Conservation (phyloP, 2,113 vertebrate genomes). For the Crypturellus undulatus region DNA sequence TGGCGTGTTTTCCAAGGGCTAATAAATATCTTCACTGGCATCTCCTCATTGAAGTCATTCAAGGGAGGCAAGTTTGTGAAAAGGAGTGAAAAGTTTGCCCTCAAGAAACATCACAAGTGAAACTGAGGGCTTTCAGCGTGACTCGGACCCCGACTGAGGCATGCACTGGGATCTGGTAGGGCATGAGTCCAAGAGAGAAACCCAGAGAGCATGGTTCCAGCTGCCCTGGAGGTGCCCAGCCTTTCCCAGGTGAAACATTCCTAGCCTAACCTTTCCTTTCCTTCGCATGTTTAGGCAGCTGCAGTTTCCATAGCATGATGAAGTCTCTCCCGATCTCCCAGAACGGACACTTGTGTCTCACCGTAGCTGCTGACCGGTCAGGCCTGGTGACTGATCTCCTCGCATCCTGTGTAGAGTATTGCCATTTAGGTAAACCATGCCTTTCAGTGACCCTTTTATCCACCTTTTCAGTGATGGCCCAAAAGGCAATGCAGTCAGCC, state of each 20-base stretch:
- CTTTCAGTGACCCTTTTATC: background rate
- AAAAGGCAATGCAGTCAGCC: background rate
- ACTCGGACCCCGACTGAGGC: background rate
- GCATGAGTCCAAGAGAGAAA: background rate
- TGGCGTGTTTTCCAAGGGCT: background rate
- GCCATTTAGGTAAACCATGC: background rate
- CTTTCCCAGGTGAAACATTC: background rate
- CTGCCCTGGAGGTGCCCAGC: background rate
- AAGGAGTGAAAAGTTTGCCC: constrained; percentile 1
- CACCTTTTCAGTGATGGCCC: background rate
- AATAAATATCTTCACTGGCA: background rate
- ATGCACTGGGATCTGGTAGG: background rate
- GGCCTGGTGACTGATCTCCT: background rate
- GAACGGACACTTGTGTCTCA: background rate
- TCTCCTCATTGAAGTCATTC: background rate
- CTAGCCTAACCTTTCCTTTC: too few relatives aligned
- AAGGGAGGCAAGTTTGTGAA: background rate
- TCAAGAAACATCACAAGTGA: background rate
- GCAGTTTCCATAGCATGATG: background rate
- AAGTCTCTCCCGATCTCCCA: background rate
- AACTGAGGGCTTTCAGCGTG: background rate
- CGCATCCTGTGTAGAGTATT: background rate
- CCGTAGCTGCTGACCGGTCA: background rate
- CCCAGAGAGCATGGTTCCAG: background rate
- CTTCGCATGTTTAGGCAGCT: background rate